Base-by-base conservation (phyloP, 2,888 invertebrate genomes). In the Rhagonycha fulva region DNA sequence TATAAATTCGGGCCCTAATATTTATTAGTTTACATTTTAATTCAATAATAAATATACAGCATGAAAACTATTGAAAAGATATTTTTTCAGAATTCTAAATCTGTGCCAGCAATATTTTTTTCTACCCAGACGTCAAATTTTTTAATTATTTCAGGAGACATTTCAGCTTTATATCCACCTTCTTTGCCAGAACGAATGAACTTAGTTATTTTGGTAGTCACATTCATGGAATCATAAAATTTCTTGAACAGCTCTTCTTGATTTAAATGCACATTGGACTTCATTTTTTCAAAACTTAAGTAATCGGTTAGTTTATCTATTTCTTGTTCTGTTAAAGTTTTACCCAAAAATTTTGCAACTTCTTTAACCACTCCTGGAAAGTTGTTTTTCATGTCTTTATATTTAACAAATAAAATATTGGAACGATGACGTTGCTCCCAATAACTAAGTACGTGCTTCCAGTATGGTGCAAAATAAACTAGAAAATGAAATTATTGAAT, bases 401-500 rank as follows among this genome's bases (percentile, higher is more conserved):
- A 95, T 83, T 92, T 93, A 68, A 95, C 86, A 81, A 94, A 93
- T 3, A 94, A 86, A 79, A 94, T 87, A 84, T 94, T 93, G 1
- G 91, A 88, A 78, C 92, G 87, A 76, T 93, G 82, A 75, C 91
- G 89, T 69, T 90, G 85, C 7, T 90, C 87, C 92, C 93, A 93
- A 0, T 93, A 93, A 87, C 94, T 94, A 82, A 91, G 91, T 0
- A 95, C 84, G 82, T 95, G 94, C 72, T 91, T 91, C 88, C 93
- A 94, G 82, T 91, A 94, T 0, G 95, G 94, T 73, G 92, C 90
- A 91, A 92, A 94, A 28, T 91, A 89, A 83, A 92, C 93, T 79
- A n/a, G 24, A 77, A 75, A 0, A 23, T 7, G 0, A 23, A 9
- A 30, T 14, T 11, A 1, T 47, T 23, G 11, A 10, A 12, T 14